These are phyloP conservation scores for Dasypogon diadema DNA, from an alignment of 2,888 invertebrate genomes.

Conservation along the genomic window DNA sequence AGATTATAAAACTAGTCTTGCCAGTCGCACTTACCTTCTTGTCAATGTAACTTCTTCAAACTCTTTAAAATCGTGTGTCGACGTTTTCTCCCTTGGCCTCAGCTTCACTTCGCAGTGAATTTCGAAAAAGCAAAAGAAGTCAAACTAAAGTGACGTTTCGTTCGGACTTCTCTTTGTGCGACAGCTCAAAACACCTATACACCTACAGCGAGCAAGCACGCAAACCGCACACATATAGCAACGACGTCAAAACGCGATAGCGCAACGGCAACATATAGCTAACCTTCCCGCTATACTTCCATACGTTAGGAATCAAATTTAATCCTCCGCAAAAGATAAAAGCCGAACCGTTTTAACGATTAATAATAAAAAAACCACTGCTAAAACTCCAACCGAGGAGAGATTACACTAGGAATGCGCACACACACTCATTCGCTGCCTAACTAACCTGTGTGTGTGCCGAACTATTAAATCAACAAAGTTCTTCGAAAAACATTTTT, in stretches of 20 bases:
- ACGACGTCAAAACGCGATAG: constrained; percentile 22
- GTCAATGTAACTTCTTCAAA: constrained; percentile 5
- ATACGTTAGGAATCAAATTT: not conserved
- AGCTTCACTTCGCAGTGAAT: not conserved
- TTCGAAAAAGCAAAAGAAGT: constrained; percentile 4
- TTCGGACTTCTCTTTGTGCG: constrained; percentile 3
- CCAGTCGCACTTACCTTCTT: constrained; percentile 29
- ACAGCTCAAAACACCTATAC: not conserved
- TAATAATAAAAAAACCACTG: constrained; percentile 23
- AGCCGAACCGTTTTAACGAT: not conserved
- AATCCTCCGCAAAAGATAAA: not conserved
- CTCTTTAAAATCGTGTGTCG: constrained; percentile 7
- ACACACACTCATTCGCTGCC: constrained; percentile 44
- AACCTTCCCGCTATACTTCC: not conserved
- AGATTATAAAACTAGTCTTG: not conserved
- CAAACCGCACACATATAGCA: not conserved
- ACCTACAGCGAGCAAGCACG: constrained; percentile 5
- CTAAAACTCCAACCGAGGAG: not conserved
- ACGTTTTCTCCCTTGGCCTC: not conserved
- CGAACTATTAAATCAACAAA: constrained; percentile 43
- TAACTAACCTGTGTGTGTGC: constrained; percentile 35
- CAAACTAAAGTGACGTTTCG: constrained; percentile 15
- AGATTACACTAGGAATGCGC: constrained; percentile 24
- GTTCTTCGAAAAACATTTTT: constrained; percentile 39
- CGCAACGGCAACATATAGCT: constrained; percentile 24